Conservation (phyloP, 1,140 invertebrate species). For the Neuroterus valhalla region DNA sequence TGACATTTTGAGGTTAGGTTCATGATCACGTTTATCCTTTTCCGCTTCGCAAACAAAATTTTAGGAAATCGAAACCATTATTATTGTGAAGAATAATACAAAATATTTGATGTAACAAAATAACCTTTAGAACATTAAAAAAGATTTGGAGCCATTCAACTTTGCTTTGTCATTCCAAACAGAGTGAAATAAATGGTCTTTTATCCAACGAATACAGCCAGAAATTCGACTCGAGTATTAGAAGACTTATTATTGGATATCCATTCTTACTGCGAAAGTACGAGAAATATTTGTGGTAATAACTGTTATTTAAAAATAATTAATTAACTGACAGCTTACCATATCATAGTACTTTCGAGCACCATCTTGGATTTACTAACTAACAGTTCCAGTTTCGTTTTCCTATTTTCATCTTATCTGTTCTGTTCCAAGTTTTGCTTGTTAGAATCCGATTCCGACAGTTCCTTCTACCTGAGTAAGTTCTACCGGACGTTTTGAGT, state of each 20-base stretch:
- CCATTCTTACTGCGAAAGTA: not conserved
- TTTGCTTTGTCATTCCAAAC: slow-evolving; percentile 69
- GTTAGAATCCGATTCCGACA: not conserved
- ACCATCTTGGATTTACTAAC: slow-evolving; percentile 84
- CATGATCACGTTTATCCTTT: not conserved
- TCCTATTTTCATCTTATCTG: not conserved
- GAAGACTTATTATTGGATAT: slow-evolving; percentile 28
- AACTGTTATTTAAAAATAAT: slow-evolving; percentile 34
- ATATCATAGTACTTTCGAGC: slow-evolving; percentile 98
- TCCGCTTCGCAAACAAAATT: not conserved
- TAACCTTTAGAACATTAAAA: not conserved
- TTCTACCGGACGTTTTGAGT: not conserved
- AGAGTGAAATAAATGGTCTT: slow-evolving; percentile 27
- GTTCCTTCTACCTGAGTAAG: not conserved
- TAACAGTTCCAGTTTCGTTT: slow-evolving; percentile 4
- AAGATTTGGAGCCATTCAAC: slow-evolving; percentile 56
- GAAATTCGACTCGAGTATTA: slow-evolving; percentile 1
- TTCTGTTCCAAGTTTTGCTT: not conserved
- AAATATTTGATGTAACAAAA: slow-evolving; percentile 11
- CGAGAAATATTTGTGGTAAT: not conserved
- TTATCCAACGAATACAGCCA: slow-evolving; percentile 8
- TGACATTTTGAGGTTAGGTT: slow-evolving; percentile 12
- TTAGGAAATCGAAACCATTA: not conserved
- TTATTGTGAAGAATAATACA: not conserved
- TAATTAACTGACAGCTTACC: slow-evolving; percentile 78